Percentiles rank a stretch among this genome's conserved stretches.
Evolutionary conservation across 1,140 invertebrate species (phyloP).

Genomic region (Harpegnathos saltator): DNA sequence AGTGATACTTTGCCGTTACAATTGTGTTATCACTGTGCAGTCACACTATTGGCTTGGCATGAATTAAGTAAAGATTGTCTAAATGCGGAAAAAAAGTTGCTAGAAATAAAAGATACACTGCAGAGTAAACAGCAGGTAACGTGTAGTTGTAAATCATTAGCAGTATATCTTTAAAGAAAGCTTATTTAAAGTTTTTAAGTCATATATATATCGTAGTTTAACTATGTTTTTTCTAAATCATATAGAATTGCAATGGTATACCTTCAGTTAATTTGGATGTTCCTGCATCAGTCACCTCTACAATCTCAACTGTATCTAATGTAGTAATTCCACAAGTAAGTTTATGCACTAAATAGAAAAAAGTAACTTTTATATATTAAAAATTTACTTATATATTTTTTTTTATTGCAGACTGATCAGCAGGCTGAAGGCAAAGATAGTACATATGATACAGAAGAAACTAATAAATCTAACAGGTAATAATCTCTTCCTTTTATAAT

Average conservation of each 20-base stretch:
- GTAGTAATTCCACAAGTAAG: constrained; percentile 44
- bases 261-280: constrained; percentile 33
- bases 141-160: too few relatives aligned
- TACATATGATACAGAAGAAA: neutral
- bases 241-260: constrained; percentile 13
- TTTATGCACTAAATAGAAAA: neutral
- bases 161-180: neutral
- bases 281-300: neutral
- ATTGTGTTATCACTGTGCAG: constrained; percentile 89
- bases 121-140: constrained; percentile 73
- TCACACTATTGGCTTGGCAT: constrained; percentile 88
- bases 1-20: constrained; percentile 87
- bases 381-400: constrained; percentile 7
- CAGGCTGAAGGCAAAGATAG: constrained; percentile 41
- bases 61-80: constrained; percentile 87
- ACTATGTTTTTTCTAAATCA: neutral
- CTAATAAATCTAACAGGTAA: constrained; percentile 66
- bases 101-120: constrained; percentile 75
- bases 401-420: constrained; percentile 58
- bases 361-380: neutral
- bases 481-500: constrained; percentile 24
- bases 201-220: neutral
- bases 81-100: constrained; percentile 86
- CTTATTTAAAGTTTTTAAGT: neutral
- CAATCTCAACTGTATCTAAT: neutral